A percentile compares a stretch with the other conserved stretches of the same genome.
Conservation (phyloP, 2,113 vertebrate species). For the Fulmarus glacialis region DNA sequence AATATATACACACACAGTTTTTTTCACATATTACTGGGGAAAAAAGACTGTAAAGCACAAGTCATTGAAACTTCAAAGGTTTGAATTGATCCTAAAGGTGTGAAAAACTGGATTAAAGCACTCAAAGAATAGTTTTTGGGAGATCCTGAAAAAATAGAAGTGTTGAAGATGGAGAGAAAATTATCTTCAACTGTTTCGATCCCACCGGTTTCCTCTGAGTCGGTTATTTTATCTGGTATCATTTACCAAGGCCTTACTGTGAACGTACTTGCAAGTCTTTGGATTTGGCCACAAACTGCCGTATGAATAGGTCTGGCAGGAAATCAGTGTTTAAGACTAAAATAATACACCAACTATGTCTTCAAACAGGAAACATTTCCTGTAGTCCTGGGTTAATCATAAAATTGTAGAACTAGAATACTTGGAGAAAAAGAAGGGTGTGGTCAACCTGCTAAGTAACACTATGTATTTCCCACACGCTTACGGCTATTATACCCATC, state of each 20-base stretch:
- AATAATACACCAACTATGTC: conserved; percentile 60
- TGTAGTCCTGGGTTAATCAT: conserved; percentile 31
- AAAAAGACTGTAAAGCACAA: background rate
- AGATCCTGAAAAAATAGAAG: background rate
- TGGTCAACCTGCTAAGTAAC: background rate
- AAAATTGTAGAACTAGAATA: conserved; percentile 41
- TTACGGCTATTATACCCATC: background rate
- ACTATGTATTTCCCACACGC: background rate
- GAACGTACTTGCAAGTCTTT: background rate
- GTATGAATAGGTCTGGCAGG: conserved; percentile 48
- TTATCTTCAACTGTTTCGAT: background rate
- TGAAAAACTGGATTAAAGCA: background rate
- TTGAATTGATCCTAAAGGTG: background rate
- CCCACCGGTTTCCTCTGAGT: background rate
- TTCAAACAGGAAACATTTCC: conserved; percentile 62
- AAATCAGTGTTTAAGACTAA: conserved; percentile 51
- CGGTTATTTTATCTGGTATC: background rate
- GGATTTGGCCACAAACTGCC: background rate
- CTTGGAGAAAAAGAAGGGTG: background rate
- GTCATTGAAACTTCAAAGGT: background rate
- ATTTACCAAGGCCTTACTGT: background rate
- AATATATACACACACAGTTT: background rate
- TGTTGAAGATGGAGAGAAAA: background rate
- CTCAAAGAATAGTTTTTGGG: background rate
- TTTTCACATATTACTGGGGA: background rate